Evolutionary conservation across 2,113 vertebrate genomes (phyloP), one percentile per base, ranked within the genome.

Genomic region (Paracanthobrama guichenoti): DNA sequence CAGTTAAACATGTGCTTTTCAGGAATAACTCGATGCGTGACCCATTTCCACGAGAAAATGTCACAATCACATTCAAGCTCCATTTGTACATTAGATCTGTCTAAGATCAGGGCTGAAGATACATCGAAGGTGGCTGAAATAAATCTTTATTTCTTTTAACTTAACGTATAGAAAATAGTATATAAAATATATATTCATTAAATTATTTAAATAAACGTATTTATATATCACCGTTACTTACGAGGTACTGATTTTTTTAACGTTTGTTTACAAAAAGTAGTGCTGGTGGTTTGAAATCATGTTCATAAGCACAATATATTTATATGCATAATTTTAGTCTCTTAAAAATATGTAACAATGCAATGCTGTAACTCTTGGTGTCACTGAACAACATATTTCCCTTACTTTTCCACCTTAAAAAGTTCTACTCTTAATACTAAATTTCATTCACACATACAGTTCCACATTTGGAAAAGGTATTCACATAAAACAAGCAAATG

Each of bases 111-210:
- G 92, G 91, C 90, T 91, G 84, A 90, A 90, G 88, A 75, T 87
- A 89, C 88, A 89, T 90, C 90, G 89, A 93, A 91, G 90, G 90
- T 91, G 88, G 84, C 84, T 91, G 91, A 92, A 92, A 93, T 95
- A 94, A 94, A 94, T 50, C 69, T 81, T 82, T 86, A 90, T 88
- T 92, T 92, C 78, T 90, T 93, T 94, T 90, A 93, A 94, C 94
- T 93, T 90, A 94, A 94, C 88, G 91, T 95, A 94, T 95, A 95
- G 91, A 95, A 95, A 95, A 95, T 95, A 95, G 93, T 92, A 92
- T 95, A 95, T 94, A 95, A 95, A 95, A 95, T 93, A 94, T 95
- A 95, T 93, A 94, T 93, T 95, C 92, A 93, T 94, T 94, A 94
- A 94, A 95, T 94, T 91, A 95, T 95, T 94, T 95, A 94, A 95